A percentile compares a stretch with the other conserved stretches of the same genome.
These are phyloP conservation scores for Hedychridium roseum DNA, from an alignment of 2,888 invertebrate genomes.

Conservation along the genomic window DNA sequence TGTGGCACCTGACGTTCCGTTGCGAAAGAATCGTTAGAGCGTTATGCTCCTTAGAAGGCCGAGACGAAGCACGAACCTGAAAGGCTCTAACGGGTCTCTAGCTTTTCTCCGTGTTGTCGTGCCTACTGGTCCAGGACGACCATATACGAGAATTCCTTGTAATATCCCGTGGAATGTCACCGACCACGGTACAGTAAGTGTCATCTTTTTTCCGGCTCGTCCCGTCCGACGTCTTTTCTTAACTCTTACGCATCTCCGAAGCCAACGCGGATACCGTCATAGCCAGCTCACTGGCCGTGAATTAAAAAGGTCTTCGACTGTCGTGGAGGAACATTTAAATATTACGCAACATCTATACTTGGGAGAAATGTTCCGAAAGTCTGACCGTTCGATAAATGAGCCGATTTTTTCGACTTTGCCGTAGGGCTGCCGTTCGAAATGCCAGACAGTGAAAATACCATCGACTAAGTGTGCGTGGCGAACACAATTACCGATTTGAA, in stretches of 20 bases:
- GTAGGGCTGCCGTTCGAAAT: too few species aligned
- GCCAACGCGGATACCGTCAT: not conserved
- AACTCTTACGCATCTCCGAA: not conserved
- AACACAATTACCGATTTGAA: too few species aligned
- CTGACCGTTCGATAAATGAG: too few species aligned
- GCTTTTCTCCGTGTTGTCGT: conserved; percentile 19
- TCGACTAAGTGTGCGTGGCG: too few species aligned
- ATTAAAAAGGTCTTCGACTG: too few species aligned
- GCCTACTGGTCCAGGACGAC: conserved; percentile 30
- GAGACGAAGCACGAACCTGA: conserved; percentile 29
- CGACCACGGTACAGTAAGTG: conserved; percentile 12
- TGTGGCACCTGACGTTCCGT: conserved; percentile 14
- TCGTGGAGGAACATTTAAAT: too few species aligned
- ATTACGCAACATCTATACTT: too few species aligned
- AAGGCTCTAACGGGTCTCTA: conserved; percentile 43
- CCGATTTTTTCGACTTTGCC: too few species aligned
- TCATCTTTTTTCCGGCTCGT: conserved; percentile 13
- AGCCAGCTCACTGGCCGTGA: not conserved
- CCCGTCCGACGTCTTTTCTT: not conserved
- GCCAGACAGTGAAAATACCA: too few species aligned
- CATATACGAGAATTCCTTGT: conserved; percentile 42
- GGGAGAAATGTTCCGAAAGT: too few species aligned
- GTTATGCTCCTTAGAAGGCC: conserved; percentile 34
- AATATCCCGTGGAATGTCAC: conserved; percentile 43
- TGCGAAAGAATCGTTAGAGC: conserved; percentile 31